These are phyloP conservation scores for Macrophya annulata DNA, from an alignment of 2,888 invertebrate species.

Conservation along the genomic window DNA sequence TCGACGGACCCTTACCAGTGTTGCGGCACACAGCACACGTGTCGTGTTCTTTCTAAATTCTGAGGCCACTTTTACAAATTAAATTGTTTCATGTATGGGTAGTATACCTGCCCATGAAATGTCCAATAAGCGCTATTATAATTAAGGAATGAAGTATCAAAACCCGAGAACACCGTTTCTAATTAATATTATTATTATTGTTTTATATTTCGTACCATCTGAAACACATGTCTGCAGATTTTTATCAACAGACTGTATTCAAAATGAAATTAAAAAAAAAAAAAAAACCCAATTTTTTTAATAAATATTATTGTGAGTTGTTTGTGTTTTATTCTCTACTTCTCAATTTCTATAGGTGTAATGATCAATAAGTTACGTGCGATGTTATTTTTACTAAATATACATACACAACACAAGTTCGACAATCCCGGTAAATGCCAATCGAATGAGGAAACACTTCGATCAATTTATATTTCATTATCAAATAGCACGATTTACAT, in stretches of 20 bases:
- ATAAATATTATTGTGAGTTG: background rate
- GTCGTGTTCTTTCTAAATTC: background rate
- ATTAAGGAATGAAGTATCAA: background rate
- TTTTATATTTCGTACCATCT: background rate
- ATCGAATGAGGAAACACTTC: background rate
- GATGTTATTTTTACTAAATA: background rate
- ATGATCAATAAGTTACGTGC: too few relatives aligned
- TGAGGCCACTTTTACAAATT: slow-evolving; percentile 13
- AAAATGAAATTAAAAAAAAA: background rate
- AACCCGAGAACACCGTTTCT: background rate
- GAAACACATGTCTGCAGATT: background rate
- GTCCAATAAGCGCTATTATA: background rate
- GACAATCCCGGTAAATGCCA: background rate
- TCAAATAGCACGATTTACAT: background rate
- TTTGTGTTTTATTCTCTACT: background rate
- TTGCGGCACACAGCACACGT: background rate
- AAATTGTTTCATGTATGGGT: background rate
- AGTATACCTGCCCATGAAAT: background rate
- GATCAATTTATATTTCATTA: background rate
- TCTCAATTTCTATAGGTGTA: background rate
- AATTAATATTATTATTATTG: background rate
- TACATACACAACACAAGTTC: background rate
- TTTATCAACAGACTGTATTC: background rate
- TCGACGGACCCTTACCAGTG: background rate
- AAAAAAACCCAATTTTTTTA: background rate